Evolutionary conservation across 2,113 vertebrate genomes (phyloP).

Genomic region (Tretioscincus oriximinensis): DNA sequence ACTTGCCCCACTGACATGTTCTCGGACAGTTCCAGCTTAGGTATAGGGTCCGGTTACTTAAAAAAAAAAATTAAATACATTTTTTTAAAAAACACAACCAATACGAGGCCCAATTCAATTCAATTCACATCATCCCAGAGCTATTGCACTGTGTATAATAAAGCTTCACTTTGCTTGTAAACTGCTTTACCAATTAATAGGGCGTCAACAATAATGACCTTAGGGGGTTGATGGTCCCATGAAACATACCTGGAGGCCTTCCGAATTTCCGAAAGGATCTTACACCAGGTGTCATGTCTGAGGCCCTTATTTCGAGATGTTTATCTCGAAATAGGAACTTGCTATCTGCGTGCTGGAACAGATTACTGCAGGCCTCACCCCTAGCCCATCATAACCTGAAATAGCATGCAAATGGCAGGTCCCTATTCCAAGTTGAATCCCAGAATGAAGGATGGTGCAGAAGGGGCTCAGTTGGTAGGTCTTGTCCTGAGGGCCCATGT

Average conservation of each 20-base stretch:
- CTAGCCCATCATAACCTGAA: too few relatives aligned
- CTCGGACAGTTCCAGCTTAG: background rate
- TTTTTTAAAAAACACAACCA: background rate
- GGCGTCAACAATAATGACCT: background rate
- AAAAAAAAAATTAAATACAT: background rate
- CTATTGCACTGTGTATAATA: background rate
- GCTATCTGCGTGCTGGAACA: too few relatives aligned
- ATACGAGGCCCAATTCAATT: background rate
- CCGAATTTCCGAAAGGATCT: too few relatives aligned
- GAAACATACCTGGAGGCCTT: background rate
- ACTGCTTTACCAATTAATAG: constrained; percentile 26
- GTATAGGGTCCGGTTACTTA: background rate
- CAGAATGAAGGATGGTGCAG: too few relatives aligned
- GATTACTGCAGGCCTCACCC: too few relatives aligned
- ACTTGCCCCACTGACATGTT: background rate
- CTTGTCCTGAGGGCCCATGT: background rate
- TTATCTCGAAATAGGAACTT: too few relatives aligned
- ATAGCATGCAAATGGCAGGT: too few relatives aligned
- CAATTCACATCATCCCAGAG: constrained; percentile 40
- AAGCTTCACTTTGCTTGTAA: constrained; percentile 17
- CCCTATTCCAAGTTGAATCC: too few relatives aligned
- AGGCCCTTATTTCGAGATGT: too few relatives aligned
- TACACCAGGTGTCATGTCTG: background rate
- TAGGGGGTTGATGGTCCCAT: background rate
- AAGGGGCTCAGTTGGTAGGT: background rate